These are phyloP conservation scores for Teleogryllus oceanicus DNA, from an alignment of 2,888 invertebrate genomes.

Conservation along the genomic window DNA sequence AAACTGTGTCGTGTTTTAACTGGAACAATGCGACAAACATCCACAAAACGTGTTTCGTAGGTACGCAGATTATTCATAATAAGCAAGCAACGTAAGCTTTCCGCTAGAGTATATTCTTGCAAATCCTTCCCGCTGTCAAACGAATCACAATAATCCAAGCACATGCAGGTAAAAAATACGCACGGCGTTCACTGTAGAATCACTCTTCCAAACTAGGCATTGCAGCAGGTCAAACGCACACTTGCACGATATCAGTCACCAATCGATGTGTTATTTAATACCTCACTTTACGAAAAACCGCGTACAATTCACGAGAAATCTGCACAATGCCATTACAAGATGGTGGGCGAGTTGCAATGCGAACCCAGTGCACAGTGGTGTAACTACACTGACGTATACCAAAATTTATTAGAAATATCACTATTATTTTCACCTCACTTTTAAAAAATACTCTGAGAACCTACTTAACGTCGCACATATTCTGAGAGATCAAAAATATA, in stretches of 20 bases:
- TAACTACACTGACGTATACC: constrained; percentile 18
- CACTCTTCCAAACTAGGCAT: neutral
- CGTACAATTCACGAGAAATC: constrained; percentile 28
- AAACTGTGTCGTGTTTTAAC: neutral
- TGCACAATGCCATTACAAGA: constrained; percentile 33
- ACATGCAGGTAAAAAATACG: constrained; percentile 7
- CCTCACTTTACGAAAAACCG: neutral
- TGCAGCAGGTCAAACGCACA: neutral
- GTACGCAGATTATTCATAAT: neutral
- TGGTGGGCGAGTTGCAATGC: constrained; percentile 27
- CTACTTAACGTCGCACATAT: neutral
- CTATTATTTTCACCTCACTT: neutral
- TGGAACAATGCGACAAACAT: neutral
- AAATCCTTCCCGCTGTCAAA: neutral
- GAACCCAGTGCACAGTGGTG: neutral
- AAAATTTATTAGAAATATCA: neutral
- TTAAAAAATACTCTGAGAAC: neutral
- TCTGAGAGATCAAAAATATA: neutral
- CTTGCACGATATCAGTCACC: neutral
- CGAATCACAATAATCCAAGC: constrained; percentile 10
- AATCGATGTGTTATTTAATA: neutral
- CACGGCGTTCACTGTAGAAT: neutral
- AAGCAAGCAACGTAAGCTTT: neutral
- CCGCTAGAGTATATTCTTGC: neutral
- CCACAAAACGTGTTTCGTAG: neutral